Conservation (phyloP, 2,113 vertebrate genomes). For the Sarotherodon lohbergeri region DNA sequence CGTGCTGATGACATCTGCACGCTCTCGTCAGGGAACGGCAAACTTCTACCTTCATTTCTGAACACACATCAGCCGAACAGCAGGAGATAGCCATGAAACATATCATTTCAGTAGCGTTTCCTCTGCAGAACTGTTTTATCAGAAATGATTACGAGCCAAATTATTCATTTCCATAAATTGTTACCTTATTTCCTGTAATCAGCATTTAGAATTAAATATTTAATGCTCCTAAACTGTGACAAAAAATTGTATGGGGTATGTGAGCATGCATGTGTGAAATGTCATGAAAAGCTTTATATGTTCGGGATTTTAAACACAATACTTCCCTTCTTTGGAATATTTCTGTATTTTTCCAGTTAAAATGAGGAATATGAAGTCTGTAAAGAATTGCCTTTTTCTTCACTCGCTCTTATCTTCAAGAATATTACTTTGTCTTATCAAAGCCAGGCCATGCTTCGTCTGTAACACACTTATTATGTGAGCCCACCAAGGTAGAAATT, state of each 20-base stretch:
- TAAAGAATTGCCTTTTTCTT: neutral
- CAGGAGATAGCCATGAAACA: neutral
- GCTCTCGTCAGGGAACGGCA: neutral
- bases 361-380: neutral
- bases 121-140: neutral
- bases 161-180: neutral
- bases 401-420: neutral
- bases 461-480: neutral
- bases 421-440: slow-evolving; percentile 6
- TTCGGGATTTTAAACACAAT: neutral
- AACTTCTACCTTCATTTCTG: neutral
- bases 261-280: neutral
- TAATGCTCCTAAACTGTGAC: neutral
- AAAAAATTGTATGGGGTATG: neutral
- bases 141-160: neutral
- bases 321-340: neutral
- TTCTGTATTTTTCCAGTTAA: neutral
- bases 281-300: neutral
- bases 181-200: neutral
- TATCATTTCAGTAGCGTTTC: neutral
- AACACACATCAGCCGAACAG: neutral
- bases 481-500: neutral
- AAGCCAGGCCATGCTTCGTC: neutral
- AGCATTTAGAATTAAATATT: neutral
- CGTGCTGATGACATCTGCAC: neutral